Evolutionary conservation across 2,888 invertebrate species (phyloP).

Genomic region (Acanthopleura granulata): DNA sequence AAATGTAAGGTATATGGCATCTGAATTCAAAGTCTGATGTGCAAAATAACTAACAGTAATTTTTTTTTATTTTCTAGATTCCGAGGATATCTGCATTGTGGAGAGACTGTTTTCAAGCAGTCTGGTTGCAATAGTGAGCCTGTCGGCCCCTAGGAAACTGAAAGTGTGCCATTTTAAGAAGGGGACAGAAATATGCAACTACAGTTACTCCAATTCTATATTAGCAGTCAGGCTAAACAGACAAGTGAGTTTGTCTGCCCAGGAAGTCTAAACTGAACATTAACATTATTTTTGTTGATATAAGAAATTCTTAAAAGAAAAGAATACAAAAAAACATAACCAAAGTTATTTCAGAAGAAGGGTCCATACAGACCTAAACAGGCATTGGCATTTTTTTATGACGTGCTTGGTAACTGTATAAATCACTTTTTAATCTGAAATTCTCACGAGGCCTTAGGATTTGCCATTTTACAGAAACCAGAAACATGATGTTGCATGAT

Average conservation of each 20-base stretch:
- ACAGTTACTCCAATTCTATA: conserved; percentile 94
- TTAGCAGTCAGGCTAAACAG: conserved; percentile 95
- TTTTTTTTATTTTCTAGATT: conserved; percentile 48
- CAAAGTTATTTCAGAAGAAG: too few relatives aligned
- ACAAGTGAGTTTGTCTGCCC: conserved; percentile 76
- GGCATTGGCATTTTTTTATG: too few relatives aligned
- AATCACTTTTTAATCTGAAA: too few relatives aligned
- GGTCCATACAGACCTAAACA: too few relatives aligned
- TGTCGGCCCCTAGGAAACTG: conserved; percentile 89
- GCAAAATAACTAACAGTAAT: not conserved
- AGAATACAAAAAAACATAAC: too few relatives aligned
- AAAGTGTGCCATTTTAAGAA: conserved; percentile 98
- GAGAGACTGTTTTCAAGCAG: conserved; percentile 98
- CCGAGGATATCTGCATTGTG: conserved; percentile 81
- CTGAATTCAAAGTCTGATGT: not conserved
- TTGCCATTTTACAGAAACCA: too few relatives aligned
- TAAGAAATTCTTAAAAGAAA: too few relatives aligned
- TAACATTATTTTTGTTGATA: too few relatives aligned
- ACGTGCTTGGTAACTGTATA: too few relatives aligned
- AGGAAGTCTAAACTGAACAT: too few relatives aligned
- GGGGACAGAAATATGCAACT: conserved; percentile 97
- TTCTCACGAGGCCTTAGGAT: too few relatives aligned
- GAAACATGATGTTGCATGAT: too few relatives aligned
- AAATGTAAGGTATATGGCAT: not conserved
- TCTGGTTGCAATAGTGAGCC: conserved; percentile 93